A percentile compares a stretch with the other conserved stretches of the same genome.
Evolutionary conservation across 2,888 invertebrate genomes (phyloP).

Genomic region (Labia minor): DNA sequence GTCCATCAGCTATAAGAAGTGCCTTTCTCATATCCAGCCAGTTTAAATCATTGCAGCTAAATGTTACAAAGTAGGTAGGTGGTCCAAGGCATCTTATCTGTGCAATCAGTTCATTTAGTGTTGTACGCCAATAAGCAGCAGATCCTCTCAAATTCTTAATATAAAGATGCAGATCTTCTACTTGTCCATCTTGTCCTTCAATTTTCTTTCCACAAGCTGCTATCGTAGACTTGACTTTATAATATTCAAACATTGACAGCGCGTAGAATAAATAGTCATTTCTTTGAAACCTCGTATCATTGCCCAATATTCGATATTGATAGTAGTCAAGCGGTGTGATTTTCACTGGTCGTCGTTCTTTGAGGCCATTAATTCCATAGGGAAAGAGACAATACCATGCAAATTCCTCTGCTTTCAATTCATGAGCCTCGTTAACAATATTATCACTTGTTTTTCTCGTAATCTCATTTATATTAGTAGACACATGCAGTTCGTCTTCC

Average conservation of each 20-base stretch:
- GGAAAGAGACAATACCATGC: constrained; percentile 30
- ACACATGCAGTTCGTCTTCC: constrained; percentile 17
- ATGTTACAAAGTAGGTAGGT: too few relatives aligned
- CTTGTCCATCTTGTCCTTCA: constrained; percentile 16
- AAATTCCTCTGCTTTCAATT: constrained; percentile 27
- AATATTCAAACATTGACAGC: constrained; percentile 17
- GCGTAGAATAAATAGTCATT: constrained; percentile 20
- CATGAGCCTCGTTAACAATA: constrained; percentile 28
- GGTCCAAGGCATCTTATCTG: too few relatives aligned
- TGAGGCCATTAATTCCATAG: constrained; percentile 28
- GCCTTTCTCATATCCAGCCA: too few relatives aligned
- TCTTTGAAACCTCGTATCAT: constrained; percentile 16
- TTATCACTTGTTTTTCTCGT: constrained; percentile 28
- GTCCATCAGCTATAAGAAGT: too few relatives aligned
- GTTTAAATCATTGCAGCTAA: constrained; percentile 14
- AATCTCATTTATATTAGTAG: background rate
- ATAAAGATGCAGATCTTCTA: constrained; percentile 30
- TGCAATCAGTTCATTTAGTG: too few relatives aligned
- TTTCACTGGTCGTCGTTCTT: constrained; percentile 25
- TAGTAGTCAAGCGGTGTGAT: constrained; percentile 18
- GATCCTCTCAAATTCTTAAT: constrained; percentile 31
- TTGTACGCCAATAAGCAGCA: too few relatives aligned
- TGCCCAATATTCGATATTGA: constrained; percentile 17
- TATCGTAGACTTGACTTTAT: constrained; percentile 25
- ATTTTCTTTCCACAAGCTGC: constrained; percentile 28